Percentiles rank a stretch among this genome's conserved stretches.
phyloP scores from a whole-genome alignment of 2,113 vertebrate species.

The Pycnonotus jocosus region DNA sequence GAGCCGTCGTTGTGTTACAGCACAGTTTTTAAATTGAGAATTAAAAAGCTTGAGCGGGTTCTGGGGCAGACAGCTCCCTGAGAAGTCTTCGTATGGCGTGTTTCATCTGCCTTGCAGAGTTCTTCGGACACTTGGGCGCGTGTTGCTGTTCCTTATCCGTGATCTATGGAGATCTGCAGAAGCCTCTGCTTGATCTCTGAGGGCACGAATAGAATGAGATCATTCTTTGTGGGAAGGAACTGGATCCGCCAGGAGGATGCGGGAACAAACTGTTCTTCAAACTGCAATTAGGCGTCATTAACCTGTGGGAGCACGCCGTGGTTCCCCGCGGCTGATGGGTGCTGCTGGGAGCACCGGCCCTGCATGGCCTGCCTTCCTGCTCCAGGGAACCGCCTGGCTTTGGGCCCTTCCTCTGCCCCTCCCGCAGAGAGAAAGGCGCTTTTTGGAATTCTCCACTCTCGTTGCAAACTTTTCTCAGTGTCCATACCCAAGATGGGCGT shows the following conservation, averaged over 20 bases:
- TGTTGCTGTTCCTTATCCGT: not conserved
- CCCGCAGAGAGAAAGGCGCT: accelerated
- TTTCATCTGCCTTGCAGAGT: not conserved
- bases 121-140: not conserved
- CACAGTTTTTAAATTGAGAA: accelerated
- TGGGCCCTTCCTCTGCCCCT: accelerated
- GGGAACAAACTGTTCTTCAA: not conserved
- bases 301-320: accelerated
- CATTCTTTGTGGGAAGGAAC: not conserved
- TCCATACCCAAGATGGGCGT: accelerated
- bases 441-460: accelerated
- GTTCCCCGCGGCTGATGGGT: accelerated
- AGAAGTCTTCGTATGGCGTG: accelerated
- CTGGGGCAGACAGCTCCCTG: not conserved
- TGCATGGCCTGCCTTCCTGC: accelerated
- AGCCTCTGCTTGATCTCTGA: not conserved
- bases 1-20: not conserved
- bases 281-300: not conserved
- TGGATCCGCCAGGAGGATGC: not conserved
- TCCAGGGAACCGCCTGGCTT: accelerated
- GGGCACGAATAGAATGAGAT: not conserved
- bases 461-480: accelerated
- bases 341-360: accelerated
- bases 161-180: not conserved
- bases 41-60: accelerated